phyloP scores from a whole-genome alignment of 2,113 vertebrate genomes.

The Trematomus loennbergii region DNA sequence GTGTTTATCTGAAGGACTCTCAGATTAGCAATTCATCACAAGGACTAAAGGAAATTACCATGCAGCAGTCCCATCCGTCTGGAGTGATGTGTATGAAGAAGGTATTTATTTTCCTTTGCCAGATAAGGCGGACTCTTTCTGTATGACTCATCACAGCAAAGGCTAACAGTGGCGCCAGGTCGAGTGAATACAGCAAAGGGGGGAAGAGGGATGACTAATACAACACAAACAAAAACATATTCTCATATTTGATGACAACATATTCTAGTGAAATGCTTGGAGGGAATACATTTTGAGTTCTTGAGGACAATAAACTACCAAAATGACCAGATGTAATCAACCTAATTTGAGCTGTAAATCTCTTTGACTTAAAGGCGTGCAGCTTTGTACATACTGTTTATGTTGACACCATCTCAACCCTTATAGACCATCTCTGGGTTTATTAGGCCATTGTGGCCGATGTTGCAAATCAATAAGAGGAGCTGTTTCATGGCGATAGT shows the following conservation, averaged over 20 bases:
- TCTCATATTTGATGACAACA: conserved; percentile 1
- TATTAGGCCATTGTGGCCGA: neutral
- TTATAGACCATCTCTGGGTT: neutral
- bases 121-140: conserved; percentile 26
- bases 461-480: neutral
- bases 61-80: conserved; percentile 23
- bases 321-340: neutral
- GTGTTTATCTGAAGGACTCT: conserved; percentile 56
- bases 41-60: conserved; percentile 25
- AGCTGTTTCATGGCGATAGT: neutral
- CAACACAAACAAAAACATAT: conserved; percentile 1
- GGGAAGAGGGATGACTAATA: conserved; percentile 3
- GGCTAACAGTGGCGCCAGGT: conserved; percentile 9
- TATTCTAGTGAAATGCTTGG: neutral
- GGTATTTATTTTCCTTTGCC: conserved; percentile 12
- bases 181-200: neutral
- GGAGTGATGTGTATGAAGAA: conserved; percentile 11
- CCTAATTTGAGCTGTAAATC: neutral
- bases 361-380: neutral
- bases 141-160: conserved; percentile 49
- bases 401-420: neutral
- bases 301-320: neutral
- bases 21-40: conserved; percentile 44
- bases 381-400: neutral
- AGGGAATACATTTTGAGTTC: neutral